These are phyloP conservation scores for Moxostoma hubbsi DNA, from an alignment of 2,797 vertebrate genomes.

Conservation along the genomic window DNA sequence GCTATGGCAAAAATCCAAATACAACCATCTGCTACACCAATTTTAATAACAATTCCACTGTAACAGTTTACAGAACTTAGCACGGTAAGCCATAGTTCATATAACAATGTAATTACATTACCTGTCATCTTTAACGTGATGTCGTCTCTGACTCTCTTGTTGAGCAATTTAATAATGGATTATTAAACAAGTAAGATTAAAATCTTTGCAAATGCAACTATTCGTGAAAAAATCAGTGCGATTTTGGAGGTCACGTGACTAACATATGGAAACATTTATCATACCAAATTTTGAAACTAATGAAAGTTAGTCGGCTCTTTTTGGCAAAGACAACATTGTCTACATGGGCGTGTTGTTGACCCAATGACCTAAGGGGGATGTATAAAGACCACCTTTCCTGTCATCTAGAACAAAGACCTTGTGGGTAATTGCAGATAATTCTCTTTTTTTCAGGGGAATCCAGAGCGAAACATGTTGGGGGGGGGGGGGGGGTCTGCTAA, in stretches of 20 bases:
- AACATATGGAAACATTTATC: too few relatives aligned
- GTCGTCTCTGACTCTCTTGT: too few relatives aligned
- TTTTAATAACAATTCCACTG: too few relatives aligned
- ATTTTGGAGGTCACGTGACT: background rate
- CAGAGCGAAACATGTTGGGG: background rate
- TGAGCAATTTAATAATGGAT: too few relatives aligned
- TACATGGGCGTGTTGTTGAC: slow-evolving; percentile 37
- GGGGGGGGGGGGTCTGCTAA: too few relatives aligned
- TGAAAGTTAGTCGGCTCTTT: slow-evolving; percentile 9
- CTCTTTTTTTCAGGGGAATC: slow-evolving; percentile 14
- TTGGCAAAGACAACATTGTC: slow-evolving; percentile 23
- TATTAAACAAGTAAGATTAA: background rate
- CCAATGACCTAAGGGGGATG: slow-evolving; percentile 21
- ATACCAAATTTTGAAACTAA: too few relatives aligned
- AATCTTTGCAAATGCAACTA: background rate
- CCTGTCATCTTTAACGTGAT: too few relatives aligned
- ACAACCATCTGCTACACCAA: too few relatives aligned
- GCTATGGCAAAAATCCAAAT: too few relatives aligned
- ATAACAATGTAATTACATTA: too few relatives aligned
- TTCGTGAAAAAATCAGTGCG: background rate
- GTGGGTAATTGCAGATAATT: slow-evolving; percentile 25
- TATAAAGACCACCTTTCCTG: slow-evolving; percentile 47
- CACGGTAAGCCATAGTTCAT: too few relatives aligned
- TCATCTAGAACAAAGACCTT: slow-evolving; percentile 13
- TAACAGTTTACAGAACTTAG: too few relatives aligned